Conservation (phyloP, 2,113 vertebrate species). For the Arizona elegans region DNA sequence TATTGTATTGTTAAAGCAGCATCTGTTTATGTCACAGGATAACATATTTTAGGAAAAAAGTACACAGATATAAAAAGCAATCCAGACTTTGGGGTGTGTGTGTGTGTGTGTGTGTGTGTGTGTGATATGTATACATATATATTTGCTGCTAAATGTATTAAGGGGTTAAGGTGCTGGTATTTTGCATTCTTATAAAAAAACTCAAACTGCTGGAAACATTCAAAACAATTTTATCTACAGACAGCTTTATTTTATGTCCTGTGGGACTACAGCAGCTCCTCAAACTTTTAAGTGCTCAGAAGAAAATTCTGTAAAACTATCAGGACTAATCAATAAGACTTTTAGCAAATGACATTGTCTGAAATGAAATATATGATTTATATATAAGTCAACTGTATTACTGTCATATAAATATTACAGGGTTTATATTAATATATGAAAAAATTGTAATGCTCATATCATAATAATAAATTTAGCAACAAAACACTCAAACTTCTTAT, state of each 20-base stretch:
- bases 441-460: background rate
- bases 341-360: constrained; percentile 60
- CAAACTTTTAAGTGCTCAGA: constrained; percentile 63
- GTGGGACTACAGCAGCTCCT: constrained; percentile 52
- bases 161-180: constrained; percentile 64
- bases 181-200: constrained; percentile 46
- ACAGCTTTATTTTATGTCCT: constrained; percentile 57
- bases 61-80: constrained; percentile 83
- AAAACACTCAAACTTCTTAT: background rate
- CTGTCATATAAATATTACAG: background rate
- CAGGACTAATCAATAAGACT: constrained; percentile 64
- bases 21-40: constrained; percentile 95
- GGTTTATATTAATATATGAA: background rate
- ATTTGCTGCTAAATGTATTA: constrained; percentile 56
- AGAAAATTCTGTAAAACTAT: constrained; percentile 57
- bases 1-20: constrained; percentile 94
- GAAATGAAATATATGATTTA: constrained; percentile 61
- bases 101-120: too few relatives aligned
- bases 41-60: constrained; percentile 95
- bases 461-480: background rate
- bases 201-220: constrained; percentile 53
- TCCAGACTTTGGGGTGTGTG: constrained; percentile 41
- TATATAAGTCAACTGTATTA: constrained; percentile 49
- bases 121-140: constrained; percentile 17
- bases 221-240: constrained; percentile 56